These are phyloP conservation scores for Drosophila prosaltans DNA, from an alignment of 1,140 invertebrate genomes.

Conservation along the genomic window DNA sequence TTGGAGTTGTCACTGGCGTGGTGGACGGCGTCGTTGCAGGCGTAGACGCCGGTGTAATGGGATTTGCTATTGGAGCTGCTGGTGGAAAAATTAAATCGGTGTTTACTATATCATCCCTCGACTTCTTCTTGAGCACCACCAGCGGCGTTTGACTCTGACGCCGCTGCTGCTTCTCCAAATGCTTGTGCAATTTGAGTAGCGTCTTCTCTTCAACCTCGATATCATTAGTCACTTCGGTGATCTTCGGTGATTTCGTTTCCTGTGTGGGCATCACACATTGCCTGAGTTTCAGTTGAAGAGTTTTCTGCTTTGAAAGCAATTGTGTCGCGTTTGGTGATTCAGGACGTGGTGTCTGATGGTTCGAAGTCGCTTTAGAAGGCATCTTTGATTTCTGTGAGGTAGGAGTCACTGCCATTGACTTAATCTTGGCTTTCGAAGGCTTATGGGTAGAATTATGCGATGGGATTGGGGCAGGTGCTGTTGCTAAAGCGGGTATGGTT, in stretches of 20 bases:
- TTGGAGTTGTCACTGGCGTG: conserved; percentile 28
- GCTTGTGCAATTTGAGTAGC: conserved; percentile 45
- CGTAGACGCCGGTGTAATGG: conserved; percentile 60
- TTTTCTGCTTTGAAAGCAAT: neutral
- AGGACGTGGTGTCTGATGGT: too few species aligned
- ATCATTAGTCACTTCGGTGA: conserved; percentile 11
- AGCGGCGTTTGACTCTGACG: conserved; percentile 41
- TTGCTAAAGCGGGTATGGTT: neutral
- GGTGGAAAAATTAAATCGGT: conserved; percentile 65
- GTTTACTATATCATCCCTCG: conserved; percentile 22
- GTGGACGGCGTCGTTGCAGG: conserved; percentile 52
- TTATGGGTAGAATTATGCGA: neutral
- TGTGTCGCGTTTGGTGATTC: neutral
- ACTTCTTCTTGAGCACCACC: conserved; percentile 44
- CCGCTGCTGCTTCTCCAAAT: conserved; percentile 47
- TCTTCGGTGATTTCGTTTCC: conserved; percentile 1
- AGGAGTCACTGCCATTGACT: neutral
- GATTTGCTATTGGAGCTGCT: conserved; percentile 18
- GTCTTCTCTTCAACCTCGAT: conserved; percentile 40
- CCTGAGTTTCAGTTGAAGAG: neutral
- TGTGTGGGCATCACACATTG: neutral
- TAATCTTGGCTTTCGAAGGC: neutral
- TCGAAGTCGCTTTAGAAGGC: neutral
- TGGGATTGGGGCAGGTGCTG: neutral
- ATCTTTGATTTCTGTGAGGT: neutral